Evolutionary conservation across 2,113 vertebrate genomes (phyloP).

Genomic region (Serilophus lunatus): DNA sequence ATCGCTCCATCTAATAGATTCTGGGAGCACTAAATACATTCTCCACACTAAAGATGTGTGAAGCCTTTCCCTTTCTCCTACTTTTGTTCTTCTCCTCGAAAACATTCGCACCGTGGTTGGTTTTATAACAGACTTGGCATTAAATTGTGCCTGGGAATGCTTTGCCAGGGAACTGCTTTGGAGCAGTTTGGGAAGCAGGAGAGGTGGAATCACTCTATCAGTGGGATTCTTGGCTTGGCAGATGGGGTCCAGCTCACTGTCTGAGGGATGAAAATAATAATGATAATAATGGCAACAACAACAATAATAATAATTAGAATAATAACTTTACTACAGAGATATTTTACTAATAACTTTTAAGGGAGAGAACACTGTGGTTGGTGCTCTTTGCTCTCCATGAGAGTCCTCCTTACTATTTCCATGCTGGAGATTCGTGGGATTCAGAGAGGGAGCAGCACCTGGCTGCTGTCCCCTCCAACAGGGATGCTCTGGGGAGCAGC

Average conservation of each 20-base stretch:
- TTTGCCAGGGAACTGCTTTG: not conserved
- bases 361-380: accelerated
- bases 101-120: not conserved
- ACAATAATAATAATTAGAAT: not conserved
- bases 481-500: not conserved
- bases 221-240: not conserved
- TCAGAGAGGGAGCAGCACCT: accelerated
- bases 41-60: not conserved
- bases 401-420: not conserved
- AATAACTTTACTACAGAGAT: not conserved
- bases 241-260: not conserved
- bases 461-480: not conserved
- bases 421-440: not conserved
- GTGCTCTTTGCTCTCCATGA: not conserved
- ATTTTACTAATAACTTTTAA: not conserved
- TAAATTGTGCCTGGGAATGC: not conserved
- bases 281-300: not conserved
- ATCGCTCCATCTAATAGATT: not conserved
- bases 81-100: not conserved
- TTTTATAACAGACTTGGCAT: not conserved
- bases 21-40: conserved; percentile 11
- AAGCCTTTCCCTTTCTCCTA: not conserved
- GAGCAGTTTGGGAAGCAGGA: not conserved
- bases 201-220: not conserved
- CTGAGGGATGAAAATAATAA: not conserved